Conservation (phyloP, 2,888 invertebrate species). For the Conus canariensis region DNA sequence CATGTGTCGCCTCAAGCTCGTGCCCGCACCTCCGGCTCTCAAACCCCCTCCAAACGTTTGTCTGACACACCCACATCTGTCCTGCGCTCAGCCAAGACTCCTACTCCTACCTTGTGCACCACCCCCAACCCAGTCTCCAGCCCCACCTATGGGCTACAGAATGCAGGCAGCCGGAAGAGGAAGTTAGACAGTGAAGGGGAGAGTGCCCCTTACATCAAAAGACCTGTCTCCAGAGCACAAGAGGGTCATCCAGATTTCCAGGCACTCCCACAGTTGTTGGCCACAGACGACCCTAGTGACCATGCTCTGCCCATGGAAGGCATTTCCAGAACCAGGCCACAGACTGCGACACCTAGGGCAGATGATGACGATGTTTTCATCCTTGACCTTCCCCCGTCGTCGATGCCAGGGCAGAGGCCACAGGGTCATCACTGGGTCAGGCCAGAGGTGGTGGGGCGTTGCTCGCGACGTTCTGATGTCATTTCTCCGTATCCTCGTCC, state of each 20-base stretch:
- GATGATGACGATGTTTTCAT: conserved; percentile 49
- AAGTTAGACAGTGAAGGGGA: conserved; percentile 10
- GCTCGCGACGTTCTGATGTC: not conserved
- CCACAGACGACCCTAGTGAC: conserved; percentile 10
- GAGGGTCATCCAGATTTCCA: not conserved
- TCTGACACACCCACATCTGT: not conserved
- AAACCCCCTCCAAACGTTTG: not conserved
- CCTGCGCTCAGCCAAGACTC: not conserved
- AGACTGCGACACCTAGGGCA: not conserved
- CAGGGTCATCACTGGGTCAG: not conserved
- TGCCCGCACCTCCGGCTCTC: not conserved
- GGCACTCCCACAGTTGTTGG: conserved; percentile 8
- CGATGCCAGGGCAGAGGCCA: not conserved
- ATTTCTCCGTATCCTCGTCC: conserved; percentile 19
- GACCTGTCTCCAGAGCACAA: not conserved
- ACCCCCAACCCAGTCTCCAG: not conserved
- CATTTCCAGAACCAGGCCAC: not conserved
- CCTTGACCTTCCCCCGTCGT: not conserved
- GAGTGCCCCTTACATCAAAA: not conserved
- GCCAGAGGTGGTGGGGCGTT: not conserved
- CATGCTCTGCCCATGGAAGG: not conserved
- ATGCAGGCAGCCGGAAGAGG: not conserved
- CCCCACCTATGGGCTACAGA: not conserved
- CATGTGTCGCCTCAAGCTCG: not conserved
- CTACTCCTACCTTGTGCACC: not conserved